Evolutionary conservation across 2,113 vertebrate species (phyloP).

Genomic region (Embiotoca jacksoni): DNA sequence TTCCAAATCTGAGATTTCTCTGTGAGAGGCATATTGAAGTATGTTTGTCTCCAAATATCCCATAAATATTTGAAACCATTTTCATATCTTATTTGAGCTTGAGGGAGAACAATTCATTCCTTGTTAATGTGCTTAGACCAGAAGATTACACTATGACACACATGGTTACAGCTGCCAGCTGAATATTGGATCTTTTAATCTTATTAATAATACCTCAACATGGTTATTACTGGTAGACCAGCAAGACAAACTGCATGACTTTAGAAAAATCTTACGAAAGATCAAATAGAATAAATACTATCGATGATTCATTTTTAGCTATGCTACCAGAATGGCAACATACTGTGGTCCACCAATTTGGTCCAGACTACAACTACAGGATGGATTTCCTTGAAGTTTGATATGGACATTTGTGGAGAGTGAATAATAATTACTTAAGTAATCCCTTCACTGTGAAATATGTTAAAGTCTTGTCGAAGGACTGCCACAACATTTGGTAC

Average conservation of each 20-base stretch:
- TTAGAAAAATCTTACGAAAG: background rate
- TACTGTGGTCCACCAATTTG: too few relatives aligned
- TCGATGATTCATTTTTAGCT: background rate
- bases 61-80: slow-evolving; percentile 55
- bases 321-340: too few relatives aligned
- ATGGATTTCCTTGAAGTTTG: background rate
- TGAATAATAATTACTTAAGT: background rate
- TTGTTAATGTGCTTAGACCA: slow-evolving; percentile 12
- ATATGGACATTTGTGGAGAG: background rate
- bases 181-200: background rate
- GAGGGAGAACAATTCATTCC: slow-evolving; percentile 13
- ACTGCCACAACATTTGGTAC: background rate
- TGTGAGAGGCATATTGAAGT: slow-evolving; percentile 21
- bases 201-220: background rate
- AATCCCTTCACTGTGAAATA: background rate
- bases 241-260: background rate
- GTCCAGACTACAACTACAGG: too few relatives aligned
- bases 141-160: background rate
- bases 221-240: background rate
- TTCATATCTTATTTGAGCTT: slow-evolving; percentile 10
- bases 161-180: background rate
- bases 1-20: slow-evolving; percentile 36
- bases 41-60: slow-evolving; percentile 31
- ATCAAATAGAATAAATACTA: background rate
- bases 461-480: background rate